Evolutionary conservation across 1,140 invertebrate genomes (phyloP).

Genomic region (Drosophila mayri): DNA sequence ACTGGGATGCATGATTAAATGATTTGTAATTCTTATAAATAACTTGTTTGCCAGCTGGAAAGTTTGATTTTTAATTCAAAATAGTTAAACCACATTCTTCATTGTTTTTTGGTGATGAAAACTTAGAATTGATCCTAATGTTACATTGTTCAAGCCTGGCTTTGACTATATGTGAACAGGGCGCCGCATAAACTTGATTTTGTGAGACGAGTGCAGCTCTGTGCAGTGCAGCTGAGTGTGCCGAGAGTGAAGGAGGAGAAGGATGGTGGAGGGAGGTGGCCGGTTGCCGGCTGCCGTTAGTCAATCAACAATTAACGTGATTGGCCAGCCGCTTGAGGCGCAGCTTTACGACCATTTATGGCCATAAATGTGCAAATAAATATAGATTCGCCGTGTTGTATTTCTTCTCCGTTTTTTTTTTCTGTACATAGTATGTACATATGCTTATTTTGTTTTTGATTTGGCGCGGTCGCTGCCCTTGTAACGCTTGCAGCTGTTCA

Average conservation of each 20-base stretch:
- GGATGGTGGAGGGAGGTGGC: conserved; percentile 14
- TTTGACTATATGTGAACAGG: neutral
- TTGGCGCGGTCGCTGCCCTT: conserved; percentile 75
- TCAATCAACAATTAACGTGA: conserved; percentile 50
- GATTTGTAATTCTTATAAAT: neutral
- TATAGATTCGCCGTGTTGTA: conserved; percentile 42
- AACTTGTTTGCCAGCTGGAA: neutral
- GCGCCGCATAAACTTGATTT: conserved; percentile 11
- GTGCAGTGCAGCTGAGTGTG: neutral
- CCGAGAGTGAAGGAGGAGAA: too few relatives aligned
- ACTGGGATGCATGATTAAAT: conserved; percentile 2
- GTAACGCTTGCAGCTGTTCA: conserved; percentile 62
- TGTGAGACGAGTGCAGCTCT: neutral
- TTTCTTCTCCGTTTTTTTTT: conserved; percentile 28
- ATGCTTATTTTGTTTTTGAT: conserved; percentile 22
- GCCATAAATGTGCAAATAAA: conserved; percentile 52
- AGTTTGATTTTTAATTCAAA: neutral
- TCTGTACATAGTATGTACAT: conserved; percentile 1
- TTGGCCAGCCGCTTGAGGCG: conserved; percentile 47
- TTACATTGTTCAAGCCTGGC: neutral
- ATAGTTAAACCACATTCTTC: neutral
- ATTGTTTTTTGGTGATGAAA: neutral
- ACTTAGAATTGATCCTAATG: too few relatives aligned
- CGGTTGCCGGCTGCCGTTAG: conserved; percentile 32
- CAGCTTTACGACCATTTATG: conserved; percentile 72